phyloP scores from a whole-genome alignment of 2,797 vertebrate genomes.

The Poeciliopsis infans region DNA sequence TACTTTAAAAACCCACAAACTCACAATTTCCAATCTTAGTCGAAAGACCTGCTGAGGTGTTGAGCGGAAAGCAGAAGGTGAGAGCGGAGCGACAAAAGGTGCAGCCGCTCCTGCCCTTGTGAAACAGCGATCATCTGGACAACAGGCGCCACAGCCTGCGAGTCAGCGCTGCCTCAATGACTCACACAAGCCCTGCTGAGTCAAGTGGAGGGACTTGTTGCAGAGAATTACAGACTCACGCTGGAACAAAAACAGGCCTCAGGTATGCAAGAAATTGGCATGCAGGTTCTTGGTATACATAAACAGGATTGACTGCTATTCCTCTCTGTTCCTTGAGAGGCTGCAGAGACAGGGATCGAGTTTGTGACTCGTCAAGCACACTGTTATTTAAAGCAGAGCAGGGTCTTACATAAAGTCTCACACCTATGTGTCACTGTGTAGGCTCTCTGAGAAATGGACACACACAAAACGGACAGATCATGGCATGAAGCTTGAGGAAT shows the following conservation, averaged over 20 bases:
- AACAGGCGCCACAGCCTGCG: conserved; percentile 39
- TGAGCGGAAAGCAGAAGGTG: conserved; percentile 10
- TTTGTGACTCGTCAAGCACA: not conserved
- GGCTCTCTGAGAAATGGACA: conserved; percentile 7
- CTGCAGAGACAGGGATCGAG: not conserved
- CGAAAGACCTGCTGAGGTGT: conserved; percentile 3
- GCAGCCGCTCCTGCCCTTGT: conserved; percentile 18
- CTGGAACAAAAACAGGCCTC: conserved; percentile 3
- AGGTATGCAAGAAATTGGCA: conserved; percentile 1
- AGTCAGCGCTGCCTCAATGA: conserved; percentile 58
- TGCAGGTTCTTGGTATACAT: conserved; percentile 12
- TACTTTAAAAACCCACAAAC: conserved; percentile 6
- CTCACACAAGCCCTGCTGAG: conserved; percentile 62
- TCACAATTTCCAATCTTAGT: not conserved
- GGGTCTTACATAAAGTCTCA: conserved; percentile 14
- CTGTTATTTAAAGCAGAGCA: conserved; percentile 15
- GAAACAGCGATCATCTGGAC: conserved; percentile 49
- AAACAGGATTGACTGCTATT: not conserved
- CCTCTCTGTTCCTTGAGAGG: not conserved
- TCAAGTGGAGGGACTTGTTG: conserved; percentile 51
- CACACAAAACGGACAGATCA: not conserved
- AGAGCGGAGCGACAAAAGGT: not conserved
- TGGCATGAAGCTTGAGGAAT: not conserved
- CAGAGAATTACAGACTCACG: conserved; percentile 34
- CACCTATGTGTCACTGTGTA: conserved; percentile 15